Percentiles rank a stretch among this genome's conserved stretches.
phyloP scores from a whole-genome alignment of 2,113 vertebrate species.

The Mesoclemmys tuberculata region DNA sequence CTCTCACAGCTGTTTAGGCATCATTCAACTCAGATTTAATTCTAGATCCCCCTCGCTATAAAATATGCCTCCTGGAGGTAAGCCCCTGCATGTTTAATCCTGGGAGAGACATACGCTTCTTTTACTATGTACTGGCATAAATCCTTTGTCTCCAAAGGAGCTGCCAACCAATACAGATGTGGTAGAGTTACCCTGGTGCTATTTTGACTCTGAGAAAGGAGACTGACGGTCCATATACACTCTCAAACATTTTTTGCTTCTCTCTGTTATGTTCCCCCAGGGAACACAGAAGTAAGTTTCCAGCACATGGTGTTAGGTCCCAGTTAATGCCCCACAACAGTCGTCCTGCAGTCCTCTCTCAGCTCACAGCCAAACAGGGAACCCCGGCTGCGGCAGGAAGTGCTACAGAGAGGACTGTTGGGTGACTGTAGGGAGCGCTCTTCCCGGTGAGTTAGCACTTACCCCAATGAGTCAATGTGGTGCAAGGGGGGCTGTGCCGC shows the following conservation, averaged over 20 bases:
- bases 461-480: neutral
- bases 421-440: neutral
- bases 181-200: neutral
- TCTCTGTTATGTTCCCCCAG: constrained; percentile 46
- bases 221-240: neutral
- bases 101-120: constrained; percentile 47
- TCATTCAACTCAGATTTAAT: constrained; percentile 20
- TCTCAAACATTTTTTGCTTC: neutral
- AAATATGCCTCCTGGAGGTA: neutral
- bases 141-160: neutral
- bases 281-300: neutral
- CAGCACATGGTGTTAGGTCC: neutral
- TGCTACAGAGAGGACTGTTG: neutral
- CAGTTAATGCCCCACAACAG: neutral
- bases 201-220: neutral
- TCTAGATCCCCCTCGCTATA: neutral
- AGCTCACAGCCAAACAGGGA: accelerated
- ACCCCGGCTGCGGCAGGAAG: neutral
- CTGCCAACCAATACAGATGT: neutral
- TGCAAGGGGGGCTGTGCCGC: neutral
- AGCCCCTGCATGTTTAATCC: constrained; percentile 63
- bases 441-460: neutral
- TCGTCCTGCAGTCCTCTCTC: neutral
- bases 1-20: constrained; percentile 55
- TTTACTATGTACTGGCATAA: constrained; percentile 26